Evolutionary conservation across 2,113 vertebrate species (phyloP).

Genomic region (pig (Sus scrofa)): T2T-Sscrofa CM000823.6:21092001-21092500

Average conservation of each 20-base stretch:
- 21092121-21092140: neutral
- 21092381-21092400: neutral
- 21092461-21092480: neutral
- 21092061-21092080: neutral
- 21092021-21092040: neutral
- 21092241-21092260: neutral
- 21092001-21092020: neutral
- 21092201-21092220: neutral
- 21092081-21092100: neutral
- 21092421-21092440: slow-evolving; percentile 16
- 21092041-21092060: neutral
- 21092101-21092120: neutral
- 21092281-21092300: neutral
- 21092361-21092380: neutral
- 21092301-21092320: neutral
- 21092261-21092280: neutral
- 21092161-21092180: neutral
- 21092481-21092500: neutral
- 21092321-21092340: neutral
- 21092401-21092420: neutral
- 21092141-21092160: neutral
- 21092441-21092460: slow-evolving; percentile 10
- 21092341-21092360: neutral
- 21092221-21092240: neutral
- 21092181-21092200: neutral